These are phyloP conservation scores for Buphagus erythrorhynchus DNA, from an alignment of 2,797 vertebrate genomes.

Conservation along the genomic window DNA sequence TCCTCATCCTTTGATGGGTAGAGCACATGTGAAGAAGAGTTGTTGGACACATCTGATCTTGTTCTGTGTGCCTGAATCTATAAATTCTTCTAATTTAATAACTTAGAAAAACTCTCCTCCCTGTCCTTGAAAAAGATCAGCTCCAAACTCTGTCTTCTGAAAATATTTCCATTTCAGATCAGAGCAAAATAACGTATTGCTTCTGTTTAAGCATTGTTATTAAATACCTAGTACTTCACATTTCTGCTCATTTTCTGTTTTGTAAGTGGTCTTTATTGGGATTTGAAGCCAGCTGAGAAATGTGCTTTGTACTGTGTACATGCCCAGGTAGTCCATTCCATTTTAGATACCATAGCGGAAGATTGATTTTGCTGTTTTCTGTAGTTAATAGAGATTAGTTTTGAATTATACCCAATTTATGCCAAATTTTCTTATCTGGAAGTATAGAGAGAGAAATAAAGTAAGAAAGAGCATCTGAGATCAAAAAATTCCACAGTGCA, in stretches of 20 bases:
- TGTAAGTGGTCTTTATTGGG: background rate
- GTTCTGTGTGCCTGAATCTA: background rate
- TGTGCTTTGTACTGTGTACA: background rate
- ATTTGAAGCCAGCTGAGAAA: slow-evolving; percentile 6
- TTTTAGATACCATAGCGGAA: background rate
- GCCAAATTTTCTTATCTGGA: background rate
- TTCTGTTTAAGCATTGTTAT: background rate
- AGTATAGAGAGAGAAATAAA: background rate
- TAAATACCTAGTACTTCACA: background rate
- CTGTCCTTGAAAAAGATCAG: background rate
- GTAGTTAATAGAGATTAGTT: background rate
- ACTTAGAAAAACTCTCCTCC: background rate
- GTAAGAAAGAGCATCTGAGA: background rate
- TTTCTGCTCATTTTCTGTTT: background rate
- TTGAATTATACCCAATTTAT: background rate
- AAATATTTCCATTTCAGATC: background rate
- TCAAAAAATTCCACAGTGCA: background rate
- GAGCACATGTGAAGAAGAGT: slow-evolving; percentile 17
- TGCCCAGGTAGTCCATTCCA: background rate
- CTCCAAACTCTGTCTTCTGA: background rate
- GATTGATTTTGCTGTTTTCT: background rate
- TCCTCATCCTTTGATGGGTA: slow-evolving; percentile 47
- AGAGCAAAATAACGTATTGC: background rate
- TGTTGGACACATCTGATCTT: slow-evolving; percentile 15
- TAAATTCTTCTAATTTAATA: background rate